Evolutionary conservation across 2,113 vertebrate genomes (phyloP).

Genomic region (Brachyistius frenatus): DNA sequence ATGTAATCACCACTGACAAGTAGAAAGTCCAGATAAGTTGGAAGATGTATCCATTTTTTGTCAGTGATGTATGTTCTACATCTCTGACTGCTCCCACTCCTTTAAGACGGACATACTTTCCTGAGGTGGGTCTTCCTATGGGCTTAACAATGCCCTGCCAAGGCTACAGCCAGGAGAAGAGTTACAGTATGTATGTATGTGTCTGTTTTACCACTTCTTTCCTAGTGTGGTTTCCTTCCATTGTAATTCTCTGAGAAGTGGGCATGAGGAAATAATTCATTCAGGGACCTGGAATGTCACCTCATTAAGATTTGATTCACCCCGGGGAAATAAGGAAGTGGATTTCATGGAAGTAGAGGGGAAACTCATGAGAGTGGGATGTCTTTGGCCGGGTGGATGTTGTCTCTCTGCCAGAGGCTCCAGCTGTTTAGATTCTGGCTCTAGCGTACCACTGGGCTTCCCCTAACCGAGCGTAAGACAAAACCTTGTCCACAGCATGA

Average conservation of each 20-base stretch:
- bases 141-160: constrained; percentile 58
- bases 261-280: constrained; percentile 55
- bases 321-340: constrained; percentile 51
- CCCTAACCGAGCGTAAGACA: constrained; percentile 64
- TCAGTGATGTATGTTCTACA: constrained; percentile 27
- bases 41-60: constrained; percentile 41
- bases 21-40: constrained; percentile 28
- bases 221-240: constrained; percentile 67
- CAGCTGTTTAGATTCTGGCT: constrained; percentile 78
- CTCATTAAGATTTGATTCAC: constrained; percentile 58
- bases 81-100: constrained; percentile 56
- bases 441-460: constrained; percentile 60
- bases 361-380: constrained; percentile 51
- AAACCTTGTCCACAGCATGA: constrained; percentile 58
- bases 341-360: constrained; percentile 21
- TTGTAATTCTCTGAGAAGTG: constrained; percentile 55
- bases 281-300: constrained; percentile 51
- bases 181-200: constrained; percentile 38
- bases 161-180: constrained; percentile 24
- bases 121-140: constrained; percentile 78
- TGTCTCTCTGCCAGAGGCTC: constrained; percentile 65
- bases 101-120: constrained; percentile 71
- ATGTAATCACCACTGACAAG: constrained; percentile 40
- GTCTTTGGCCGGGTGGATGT: constrained; percentile 48
- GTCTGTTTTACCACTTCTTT: constrained; percentile 34